Base-by-base conservation (phyloP, 1,140 invertebrate genomes). In the Pissodes strobi region DNA sequence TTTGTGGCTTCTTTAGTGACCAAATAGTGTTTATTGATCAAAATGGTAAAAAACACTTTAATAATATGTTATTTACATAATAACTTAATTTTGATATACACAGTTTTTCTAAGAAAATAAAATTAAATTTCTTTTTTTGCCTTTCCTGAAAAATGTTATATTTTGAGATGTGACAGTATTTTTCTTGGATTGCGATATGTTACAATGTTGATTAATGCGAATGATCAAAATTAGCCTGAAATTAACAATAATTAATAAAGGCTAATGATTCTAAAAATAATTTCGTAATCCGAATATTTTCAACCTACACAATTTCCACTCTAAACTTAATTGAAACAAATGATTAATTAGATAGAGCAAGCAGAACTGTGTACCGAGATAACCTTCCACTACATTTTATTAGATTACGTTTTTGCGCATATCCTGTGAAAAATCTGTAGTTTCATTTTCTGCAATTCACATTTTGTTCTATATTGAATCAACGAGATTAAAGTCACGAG, bases 281-380 rank as follows among this genome's bases (percentile, higher is more conserved):
- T 22, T 30, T 52, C 25, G 49, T 52, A 21, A 52, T 52, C 21
- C 22, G 17, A 52, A 52, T 30, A 52, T 8, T 52, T 52, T 52
- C 13, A 34, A 52, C 23, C n/a, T n/a, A n/a, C 30, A 22, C 49
- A 52, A 22, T 34, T 52, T 52, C 49, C 49, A 52, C 49, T 48
- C 21, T 22, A 22, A 48, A 21, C 49, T 25, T 52, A 52, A 52
- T 52, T 52, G 49, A 52, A 52, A 52, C 49, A 52, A 52, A 52
- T 52, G 21, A 52, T 25, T 52, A 52, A 52, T 52, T 52, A 52
- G 49, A 52, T 25, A 19, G 49, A 52, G 27, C 49, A 52, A 34
- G 49, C 49, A n/a, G 49, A 34, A 52, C 27, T 22, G 22, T 52
- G 49, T 52, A 52, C 49, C n/a, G 49, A 52, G 49, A 52, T 52